Evolutionary conservation across 2,113 vertebrate genomes (phyloP).

Genomic region (Corydoras sp.): DNA sequence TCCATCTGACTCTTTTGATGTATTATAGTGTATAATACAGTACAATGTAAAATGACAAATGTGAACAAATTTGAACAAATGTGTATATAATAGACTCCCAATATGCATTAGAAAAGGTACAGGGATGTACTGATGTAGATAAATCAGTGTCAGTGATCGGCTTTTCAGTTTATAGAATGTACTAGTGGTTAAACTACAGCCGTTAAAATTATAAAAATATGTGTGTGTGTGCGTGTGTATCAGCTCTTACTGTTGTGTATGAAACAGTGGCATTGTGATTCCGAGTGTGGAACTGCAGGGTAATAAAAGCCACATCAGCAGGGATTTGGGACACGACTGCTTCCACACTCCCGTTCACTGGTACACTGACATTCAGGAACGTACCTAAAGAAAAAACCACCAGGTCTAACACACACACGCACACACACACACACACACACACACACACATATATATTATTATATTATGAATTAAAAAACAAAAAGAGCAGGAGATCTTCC

Average conservation of each 20-base stretch:
- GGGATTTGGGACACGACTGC: constrained; percentile 73
- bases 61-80: too few relatives aligned
- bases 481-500: too few relatives aligned
- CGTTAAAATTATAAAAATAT: background rate
- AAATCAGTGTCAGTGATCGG: too few relatives aligned
- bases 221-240: background rate
- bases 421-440: background rate
- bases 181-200: too few relatives aligned
- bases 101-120: too few relatives aligned
- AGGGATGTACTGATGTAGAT: too few relatives aligned
- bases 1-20: too few relatives aligned
- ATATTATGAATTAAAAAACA: background rate
- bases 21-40: too few relatives aligned
- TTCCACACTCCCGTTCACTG: constrained; percentile 68
- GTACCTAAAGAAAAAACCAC: constrained; percentile 79
- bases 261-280: constrained; percentile 75
- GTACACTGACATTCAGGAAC: constrained; percentile 78
- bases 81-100: too few relatives aligned
- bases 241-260: constrained; percentile 70
- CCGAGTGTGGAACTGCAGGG: constrained; percentile 86
- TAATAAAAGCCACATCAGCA: constrained; percentile 69
- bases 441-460: background rate
- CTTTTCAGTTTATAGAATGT: too few relatives aligned
- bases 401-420: constrained; percentile 60
- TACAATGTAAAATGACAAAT: too few relatives aligned